These are phyloP conservation scores for Lagria hirta DNA, from an alignment of 2,888 invertebrate genomes.

Conservation along the genomic window DNA sequence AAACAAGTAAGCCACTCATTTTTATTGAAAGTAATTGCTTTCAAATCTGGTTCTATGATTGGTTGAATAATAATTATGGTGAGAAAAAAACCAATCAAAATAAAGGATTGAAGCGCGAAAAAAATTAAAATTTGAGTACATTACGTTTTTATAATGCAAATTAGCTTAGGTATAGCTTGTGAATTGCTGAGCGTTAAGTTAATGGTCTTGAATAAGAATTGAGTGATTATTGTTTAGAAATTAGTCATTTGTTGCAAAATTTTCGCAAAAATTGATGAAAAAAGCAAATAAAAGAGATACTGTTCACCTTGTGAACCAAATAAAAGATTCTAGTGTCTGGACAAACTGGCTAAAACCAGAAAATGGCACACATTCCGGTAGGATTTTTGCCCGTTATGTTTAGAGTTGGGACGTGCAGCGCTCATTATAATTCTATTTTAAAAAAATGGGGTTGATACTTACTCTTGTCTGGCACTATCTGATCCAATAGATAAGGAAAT, in stretches of 20 bases:
- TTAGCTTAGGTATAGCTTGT: too few species aligned
- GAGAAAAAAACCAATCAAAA: too few species aligned
- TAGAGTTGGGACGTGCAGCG: not conserved
- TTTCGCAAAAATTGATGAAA: not conserved
- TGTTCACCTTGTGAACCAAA: not conserved
- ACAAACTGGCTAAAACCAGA: slow-evolving; percentile 29
- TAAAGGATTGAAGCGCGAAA: too few species aligned
- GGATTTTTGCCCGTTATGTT: not conserved
- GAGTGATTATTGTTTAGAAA: too few species aligned
- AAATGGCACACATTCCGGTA: slow-evolving; percentile 7
- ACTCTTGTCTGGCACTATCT: not conserved
- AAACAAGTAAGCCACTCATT: too few species aligned
- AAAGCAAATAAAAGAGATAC: slow-evolving; percentile 1
- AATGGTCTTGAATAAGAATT: too few species aligned
- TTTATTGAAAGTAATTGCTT: too few species aligned
- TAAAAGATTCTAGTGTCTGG: not conserved
- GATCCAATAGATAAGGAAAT: not conserved
- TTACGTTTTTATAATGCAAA: too few species aligned
- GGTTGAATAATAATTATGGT: too few species aligned
- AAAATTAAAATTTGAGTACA: too few species aligned
- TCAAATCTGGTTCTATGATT: too few species aligned
- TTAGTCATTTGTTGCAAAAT: not conserved
- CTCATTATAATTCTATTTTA: not conserved
- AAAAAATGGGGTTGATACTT: not conserved
- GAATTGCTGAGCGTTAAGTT: too few species aligned